These are phyloP conservation scores for Perizoma affinitatum DNA, from an alignment of 2,888 invertebrate genomes.

Conservation along the genomic window DNA sequence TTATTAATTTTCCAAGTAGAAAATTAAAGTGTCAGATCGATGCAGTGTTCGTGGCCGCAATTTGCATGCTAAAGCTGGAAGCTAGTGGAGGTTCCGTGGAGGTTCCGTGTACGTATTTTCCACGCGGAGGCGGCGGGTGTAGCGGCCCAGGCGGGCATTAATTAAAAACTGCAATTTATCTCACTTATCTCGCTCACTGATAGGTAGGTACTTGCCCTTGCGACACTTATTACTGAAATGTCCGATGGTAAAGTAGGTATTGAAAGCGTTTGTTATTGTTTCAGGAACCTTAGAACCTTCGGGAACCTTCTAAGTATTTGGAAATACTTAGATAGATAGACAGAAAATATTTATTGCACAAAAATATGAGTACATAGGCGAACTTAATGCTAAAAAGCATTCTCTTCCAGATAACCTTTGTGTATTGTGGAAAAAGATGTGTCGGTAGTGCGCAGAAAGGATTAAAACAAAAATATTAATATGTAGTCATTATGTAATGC, in stretches of 20 bases:
- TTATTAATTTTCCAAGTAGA: conserved; percentile 38
- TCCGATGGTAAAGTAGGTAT: conserved; percentile 15
- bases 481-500: too few relatives aligned
- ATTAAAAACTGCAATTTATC: conserved; percentile 64
- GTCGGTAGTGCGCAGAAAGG: too few relatives aligned
- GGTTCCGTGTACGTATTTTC: conserved; percentile 49
- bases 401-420: too few relatives aligned
- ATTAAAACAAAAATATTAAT: too few relatives aligned
- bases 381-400: too few relatives aligned
- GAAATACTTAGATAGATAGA: too few relatives aligned
- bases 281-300: too few relatives aligned
- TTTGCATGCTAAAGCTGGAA: conserved; percentile 57
- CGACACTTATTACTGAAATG: conserved; percentile 39
- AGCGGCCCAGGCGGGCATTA: conserved; percentile 46
- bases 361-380: too few relatives aligned
- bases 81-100: conserved; percentile 38
- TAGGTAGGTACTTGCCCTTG: conserved; percentile 34
- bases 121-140: conserved; percentile 38
- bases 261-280: not conserved
- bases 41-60: conserved; percentile 47
- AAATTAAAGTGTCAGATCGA: conserved; percentile 45
- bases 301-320: too few relatives aligned
- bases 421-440: too few relatives aligned
- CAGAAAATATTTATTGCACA: too few relatives aligned
- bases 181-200: conserved; percentile 50